phyloP scores from a whole-genome alignment of 2,888 invertebrate species.

The Drosophila ustulata region DNA sequence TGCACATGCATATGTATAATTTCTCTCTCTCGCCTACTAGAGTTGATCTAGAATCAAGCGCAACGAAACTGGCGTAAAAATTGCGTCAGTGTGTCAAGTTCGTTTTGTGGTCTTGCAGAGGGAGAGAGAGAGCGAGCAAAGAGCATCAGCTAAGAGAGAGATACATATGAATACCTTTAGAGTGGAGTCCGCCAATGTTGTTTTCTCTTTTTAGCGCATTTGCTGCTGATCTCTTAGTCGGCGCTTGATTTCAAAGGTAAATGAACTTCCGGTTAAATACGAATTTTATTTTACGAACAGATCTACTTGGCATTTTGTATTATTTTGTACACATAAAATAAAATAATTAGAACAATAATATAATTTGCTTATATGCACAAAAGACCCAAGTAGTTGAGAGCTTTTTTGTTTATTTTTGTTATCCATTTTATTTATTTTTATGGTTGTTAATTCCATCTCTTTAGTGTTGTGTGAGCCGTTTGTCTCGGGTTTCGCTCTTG shows the following conservation, averaged over 20 bases:
- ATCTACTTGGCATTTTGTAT: constrained; percentile 16
- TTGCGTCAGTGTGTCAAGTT: constrained; percentile 84
- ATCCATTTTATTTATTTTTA: constrained; percentile 11
- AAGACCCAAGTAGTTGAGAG: constrained; percentile 51
- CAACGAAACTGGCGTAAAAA: constrained; percentile 54
- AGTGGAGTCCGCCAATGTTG: too few species aligned
- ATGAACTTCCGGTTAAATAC: constrained; percentile 80
- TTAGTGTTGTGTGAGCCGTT: constrained; percentile 4
- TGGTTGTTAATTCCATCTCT: constrained; percentile 21
- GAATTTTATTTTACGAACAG: constrained; percentile 33
- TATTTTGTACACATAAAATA: constrained; percentile 20
- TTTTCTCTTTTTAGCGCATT: constrained; percentile 21
- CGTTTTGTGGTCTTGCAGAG: constrained; percentile 62
- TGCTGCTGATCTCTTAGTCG: constrained; percentile 46
- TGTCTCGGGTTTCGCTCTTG: constrained; percentile 44
- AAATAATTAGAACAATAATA: constrained; percentile 22
- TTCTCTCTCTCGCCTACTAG: neutral
- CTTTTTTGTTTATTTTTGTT: constrained; percentile 48
- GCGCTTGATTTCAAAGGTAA: constrained; percentile 69
- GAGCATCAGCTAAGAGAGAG: constrained; percentile 30
- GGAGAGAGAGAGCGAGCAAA: constrained; percentile 4
- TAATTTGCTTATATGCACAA: constrained; percentile 44
- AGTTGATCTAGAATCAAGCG: constrained; percentile 35
- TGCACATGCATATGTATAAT: neutral
- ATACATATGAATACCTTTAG: constrained; percentile 22